Conservation (phyloP, 1,140 invertebrate genomes). For the Periplaneta americana region DNA sequence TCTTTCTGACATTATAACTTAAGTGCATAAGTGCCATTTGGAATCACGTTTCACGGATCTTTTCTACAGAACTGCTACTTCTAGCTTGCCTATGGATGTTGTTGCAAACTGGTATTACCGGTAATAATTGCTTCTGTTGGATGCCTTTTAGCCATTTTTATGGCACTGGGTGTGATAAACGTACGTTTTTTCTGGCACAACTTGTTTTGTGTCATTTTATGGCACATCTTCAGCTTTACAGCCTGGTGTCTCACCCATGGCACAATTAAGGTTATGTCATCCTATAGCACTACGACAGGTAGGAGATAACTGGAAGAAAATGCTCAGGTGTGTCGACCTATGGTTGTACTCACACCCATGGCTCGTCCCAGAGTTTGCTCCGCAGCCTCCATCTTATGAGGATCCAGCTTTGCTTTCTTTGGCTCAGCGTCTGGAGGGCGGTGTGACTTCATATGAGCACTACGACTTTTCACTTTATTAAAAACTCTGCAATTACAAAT, state of each 20-base stretch:
- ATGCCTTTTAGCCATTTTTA: not conserved
- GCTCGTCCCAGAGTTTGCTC: slow-evolving; percentile 20
- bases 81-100: not conserved
- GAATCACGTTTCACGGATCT: not conserved
- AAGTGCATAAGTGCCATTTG: not conserved
- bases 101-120: not conserved
- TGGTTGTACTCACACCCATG: slow-evolving; percentile 19
- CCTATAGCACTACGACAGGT: not conserved
- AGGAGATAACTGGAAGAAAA: not conserved
- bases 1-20: not conserved
- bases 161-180: not conserved
- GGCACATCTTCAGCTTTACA: not conserved
- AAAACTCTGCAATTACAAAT: slow-evolving; percentile 74
- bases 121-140: not conserved
- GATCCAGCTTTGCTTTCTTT: slow-evolving; percentile 32
- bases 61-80: not conserved
- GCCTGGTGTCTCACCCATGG: not conserved
- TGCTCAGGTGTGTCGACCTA: slow-evolving; percentile 12
- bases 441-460: slow-evolving; percentile 98
- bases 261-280: not conserved
- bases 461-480: slow-evolving; percentile 95
- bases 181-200: not conserved
- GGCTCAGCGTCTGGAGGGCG: slow-evolving; percentile 67
- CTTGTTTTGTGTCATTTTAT: not conserved
- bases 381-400: slow-evolving; percentile 21